These are phyloP conservation scores for Nothoprocta perdicaria DNA, from an alignment of 2,113 vertebrate genomes.

Conservation along the genomic window DNA sequence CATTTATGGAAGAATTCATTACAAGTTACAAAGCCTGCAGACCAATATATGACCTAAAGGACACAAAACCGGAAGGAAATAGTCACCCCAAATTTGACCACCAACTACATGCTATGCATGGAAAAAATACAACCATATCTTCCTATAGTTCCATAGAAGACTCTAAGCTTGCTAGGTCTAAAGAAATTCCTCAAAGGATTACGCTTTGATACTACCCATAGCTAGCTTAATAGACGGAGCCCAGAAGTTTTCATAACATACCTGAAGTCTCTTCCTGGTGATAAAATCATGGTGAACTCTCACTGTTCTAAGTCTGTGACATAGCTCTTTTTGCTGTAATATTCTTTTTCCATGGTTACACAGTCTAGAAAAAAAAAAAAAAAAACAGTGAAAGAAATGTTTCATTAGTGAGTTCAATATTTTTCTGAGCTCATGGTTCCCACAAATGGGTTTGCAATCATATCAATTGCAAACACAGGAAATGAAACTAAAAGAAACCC, in stretches of 20 bases:
- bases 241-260: not conserved
- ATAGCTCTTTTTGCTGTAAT: not conserved
- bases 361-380: not conserved
- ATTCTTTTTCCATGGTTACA: not conserved
- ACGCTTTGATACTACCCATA: not conserved
- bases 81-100: not conserved
- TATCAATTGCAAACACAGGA: not conserved
- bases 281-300: not conserved
- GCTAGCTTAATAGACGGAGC: not conserved
- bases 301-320: accelerated
- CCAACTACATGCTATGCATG: accelerated
- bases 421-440: not conserved
- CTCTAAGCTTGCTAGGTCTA: not conserved
- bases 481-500: not conserved
- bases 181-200: not conserved
- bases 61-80: not conserved
- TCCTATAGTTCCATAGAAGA: not conserved
- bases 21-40: not conserved
- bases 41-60: not conserved
- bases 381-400: not conserved
- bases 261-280: not conserved
- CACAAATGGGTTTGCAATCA: not conserved
- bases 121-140: not conserved
- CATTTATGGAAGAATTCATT: not conserved
- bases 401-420: not conserved